phyloP scores from a whole-genome alignment of 2,113 vertebrate genomes.

The Tringa solitaria region DNA sequence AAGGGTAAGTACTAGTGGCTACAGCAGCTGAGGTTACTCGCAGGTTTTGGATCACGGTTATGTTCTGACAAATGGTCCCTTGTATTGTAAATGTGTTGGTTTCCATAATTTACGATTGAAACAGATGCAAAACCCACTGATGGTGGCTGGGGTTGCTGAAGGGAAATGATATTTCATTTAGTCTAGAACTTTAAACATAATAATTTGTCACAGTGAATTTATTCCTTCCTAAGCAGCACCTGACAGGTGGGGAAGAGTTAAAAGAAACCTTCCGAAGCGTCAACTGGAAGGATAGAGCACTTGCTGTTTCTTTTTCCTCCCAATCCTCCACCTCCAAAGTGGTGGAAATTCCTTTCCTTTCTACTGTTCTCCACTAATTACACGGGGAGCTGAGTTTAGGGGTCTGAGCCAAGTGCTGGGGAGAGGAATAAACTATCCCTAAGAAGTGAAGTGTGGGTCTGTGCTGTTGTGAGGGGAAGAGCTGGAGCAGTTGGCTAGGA shows the following conservation, averaged over 20 bases:
- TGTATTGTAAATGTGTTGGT: neutral
- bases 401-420: neutral
- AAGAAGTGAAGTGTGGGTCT: neutral
- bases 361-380: neutral
- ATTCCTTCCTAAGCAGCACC: neutral
- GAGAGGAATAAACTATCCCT: neutral
- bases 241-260: neutral
- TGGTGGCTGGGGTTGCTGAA: neutral
- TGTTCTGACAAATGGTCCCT: neutral
- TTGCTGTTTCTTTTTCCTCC: neutral
- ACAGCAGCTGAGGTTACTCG: neutral
- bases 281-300: neutral
- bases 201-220: neutral
- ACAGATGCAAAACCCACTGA: neutral
- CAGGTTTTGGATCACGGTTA: neutral
- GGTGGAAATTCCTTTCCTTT: neutral
- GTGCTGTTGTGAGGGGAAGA: neutral
- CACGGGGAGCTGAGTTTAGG: neutral
- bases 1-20: neutral
- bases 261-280: neutral
- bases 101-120: neutral
- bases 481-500: neutral
- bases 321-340: neutral
- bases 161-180: neutral
- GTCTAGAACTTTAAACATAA: neutral